Evolutionary conservation across 2,888 invertebrate species (phyloP).

Genomic region (Lottia gigantea): DNA sequence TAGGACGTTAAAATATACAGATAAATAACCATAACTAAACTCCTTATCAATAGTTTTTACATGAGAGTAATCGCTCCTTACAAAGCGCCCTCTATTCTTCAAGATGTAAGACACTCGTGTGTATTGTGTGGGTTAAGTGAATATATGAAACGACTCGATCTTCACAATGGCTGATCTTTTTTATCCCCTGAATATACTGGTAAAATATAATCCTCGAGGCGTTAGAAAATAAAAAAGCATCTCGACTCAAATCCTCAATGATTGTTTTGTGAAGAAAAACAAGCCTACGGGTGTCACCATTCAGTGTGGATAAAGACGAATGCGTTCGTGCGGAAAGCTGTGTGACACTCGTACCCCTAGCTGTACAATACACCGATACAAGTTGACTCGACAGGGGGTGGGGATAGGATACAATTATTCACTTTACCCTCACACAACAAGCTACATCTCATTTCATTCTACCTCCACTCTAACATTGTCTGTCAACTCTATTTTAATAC

Average conservation of each 20-base stretch:
- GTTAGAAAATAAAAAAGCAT: conserved; percentile 16
- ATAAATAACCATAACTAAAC: conserved; percentile 7
- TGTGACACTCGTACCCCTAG: not conserved
- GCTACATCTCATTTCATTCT: no score
- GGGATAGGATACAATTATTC: not conserved
- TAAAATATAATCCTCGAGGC: conserved; percentile 16
- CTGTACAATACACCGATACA: not conserved
- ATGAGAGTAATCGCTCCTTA: not conserved
- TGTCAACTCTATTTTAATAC: no score
- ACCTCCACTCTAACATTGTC: no score
- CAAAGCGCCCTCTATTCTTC: conserved; percentile 8
- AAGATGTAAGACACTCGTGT: not conserved
- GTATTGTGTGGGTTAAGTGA: not conserved
- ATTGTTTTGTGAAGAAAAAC: conserved; percentile 12
- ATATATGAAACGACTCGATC: not conserved
- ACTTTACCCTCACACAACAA: no score
- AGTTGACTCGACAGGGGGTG: not conserved
- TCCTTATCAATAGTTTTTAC: not conserved
- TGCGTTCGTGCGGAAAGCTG: conserved; percentile 1
- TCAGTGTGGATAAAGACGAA: conserved; percentile 1
- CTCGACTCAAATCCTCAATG: conserved; percentile 12
- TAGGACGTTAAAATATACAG: not conserved
- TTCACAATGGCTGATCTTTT: not conserved
- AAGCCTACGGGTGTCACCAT: conserved; percentile 8
- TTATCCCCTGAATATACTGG: not conserved